A percentile compares a stretch with the other conserved stretches of the same genome.
phyloP scores from a whole-genome alignment of 1,140 invertebrate genomes.

The Carcinoscorpius rotundicauda region DNA sequence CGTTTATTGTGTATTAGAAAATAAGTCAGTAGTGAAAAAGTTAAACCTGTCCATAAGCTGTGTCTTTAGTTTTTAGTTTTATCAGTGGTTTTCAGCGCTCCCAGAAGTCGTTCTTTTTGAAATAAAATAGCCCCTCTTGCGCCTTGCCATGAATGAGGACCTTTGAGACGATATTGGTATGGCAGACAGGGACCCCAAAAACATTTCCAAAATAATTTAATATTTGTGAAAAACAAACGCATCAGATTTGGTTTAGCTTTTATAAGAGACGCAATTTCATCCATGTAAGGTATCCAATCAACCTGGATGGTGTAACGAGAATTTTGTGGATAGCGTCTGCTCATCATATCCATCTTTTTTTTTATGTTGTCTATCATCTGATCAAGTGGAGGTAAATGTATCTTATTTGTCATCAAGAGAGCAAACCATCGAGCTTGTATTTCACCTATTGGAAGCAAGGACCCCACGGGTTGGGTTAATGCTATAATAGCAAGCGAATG shows the following conservation, averaged over 20 bases:
- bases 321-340: conserved; percentile 25
- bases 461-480: conserved; percentile 38
- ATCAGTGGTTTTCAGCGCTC: neutral
- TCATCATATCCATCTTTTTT: conserved; percentile 24
- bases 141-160: conserved; percentile 30
- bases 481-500: conserved; percentile 39
- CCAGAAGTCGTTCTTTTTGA: conserved; percentile 14
- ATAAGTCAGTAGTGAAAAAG: too few relatives aligned
- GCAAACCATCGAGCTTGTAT: conserved; percentile 37
- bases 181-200: conserved; percentile 31
- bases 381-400: conserved; percentile 22
- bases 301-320: conserved; percentile 37
- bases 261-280: conserved; percentile 28
- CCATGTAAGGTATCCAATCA: conserved; percentile 31
- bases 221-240: conserved; percentile 29
- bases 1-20: too few relatives aligned
- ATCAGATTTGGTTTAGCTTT: conserved; percentile 30
- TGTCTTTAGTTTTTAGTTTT: too few relatives aligned
- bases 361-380: conserved; percentile 33
- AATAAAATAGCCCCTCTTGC: conserved; percentile 29
- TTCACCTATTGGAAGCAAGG: conserved; percentile 39
- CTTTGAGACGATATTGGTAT: conserved; percentile 35
- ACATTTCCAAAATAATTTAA: conserved; percentile 26
- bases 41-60: too few relatives aligned
- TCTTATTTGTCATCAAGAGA: conserved; percentile 20